Evolutionary conservation across 2,113 vertebrate species (phyloP).

Genomic region (Paramisgurnus dabryanus): DNA sequence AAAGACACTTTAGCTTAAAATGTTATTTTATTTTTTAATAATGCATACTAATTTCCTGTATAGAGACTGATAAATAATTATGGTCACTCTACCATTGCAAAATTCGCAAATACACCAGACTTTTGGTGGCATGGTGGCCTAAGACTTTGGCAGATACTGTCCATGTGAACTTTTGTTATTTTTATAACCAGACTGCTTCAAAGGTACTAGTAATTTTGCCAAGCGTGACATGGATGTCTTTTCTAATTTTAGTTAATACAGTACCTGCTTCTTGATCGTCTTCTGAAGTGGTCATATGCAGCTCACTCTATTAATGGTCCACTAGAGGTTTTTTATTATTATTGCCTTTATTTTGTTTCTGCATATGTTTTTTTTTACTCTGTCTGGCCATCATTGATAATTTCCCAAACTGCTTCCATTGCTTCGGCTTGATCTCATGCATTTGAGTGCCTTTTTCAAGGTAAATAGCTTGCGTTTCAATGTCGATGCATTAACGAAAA

Average conservation of each 20-base stretch:
- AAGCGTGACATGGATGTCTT: constrained; percentile 54
- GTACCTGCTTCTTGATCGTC: constrained; percentile 68
- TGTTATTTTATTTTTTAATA: no score
- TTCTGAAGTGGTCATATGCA: constrained; percentile 73
- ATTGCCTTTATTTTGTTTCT: constrained; percentile 72
- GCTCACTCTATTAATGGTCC: constrained; percentile 67
- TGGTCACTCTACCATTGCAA: no score
- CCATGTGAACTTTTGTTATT: no score
- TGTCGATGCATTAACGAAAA: constrained; percentile 71
- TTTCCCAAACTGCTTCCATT: constrained; percentile 64
- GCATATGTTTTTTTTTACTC: constrained; percentile 34
- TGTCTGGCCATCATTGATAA: constrained; percentile 72
- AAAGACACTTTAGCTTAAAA: no score
- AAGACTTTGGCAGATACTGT: no score
- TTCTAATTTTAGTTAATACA: constrained; percentile 73
- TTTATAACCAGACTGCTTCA: no score
- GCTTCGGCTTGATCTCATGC: constrained; percentile 60
- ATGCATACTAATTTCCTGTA: no score
- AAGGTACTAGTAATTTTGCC: no score
- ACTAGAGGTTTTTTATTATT: constrained; percentile 71
- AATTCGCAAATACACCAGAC: no score
- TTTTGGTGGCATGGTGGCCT: no score
- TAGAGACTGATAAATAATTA: no score
- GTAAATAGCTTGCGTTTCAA: constrained; percentile 70
- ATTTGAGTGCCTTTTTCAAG: constrained; percentile 62